Base-by-base conservation (phyloP, 1,140 invertebrate genomes). In the Himalopsyche phryganea region DNA sequence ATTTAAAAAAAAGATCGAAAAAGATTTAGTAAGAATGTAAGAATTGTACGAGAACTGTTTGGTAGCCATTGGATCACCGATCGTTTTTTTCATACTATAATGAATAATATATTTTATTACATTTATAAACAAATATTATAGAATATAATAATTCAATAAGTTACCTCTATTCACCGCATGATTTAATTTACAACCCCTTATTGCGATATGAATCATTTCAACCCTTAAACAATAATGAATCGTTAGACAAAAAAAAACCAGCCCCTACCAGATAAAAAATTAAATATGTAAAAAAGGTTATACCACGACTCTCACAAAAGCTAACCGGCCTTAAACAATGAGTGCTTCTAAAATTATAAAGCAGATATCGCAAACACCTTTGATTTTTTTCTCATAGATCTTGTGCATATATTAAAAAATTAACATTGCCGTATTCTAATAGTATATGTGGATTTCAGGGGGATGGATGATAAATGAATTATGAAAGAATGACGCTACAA, bases 331-430 rank as follows among this genome's bases (percentile, higher is more conserved):
- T 48, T 56, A 56, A 44, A 49, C 53, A 56, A 56, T 56, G 35
- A 46, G 3, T 46, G 6, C 4, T 11, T 11, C 28, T 19, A 46
- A 56, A 56, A 56, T 56, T 45, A 56, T 41, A 4, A 18, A 41
- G 23, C 20, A 33, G 14, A 14, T 48, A 19, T 11, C 33, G n/a
- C 44, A 32, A 54, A 40, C 44, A 40, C 51, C 45, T 54, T 54
- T 41, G 13, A 35, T 45, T 53, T 55, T 54, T 56, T 56, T 56
- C 53, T 56, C 53, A 56, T 56, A 56, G 53, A 56, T 56, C 44
- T 38, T 10, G 49, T 58, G 55, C 46, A 58, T 58, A 58, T 50
- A 58, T 58, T 58, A 58, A 58, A 58, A 56, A 58, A 58, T 58
- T 58, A 58, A 58, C 55, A 58, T 58, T 41, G 18, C 23, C 23